Evolutionary conservation across 1,140 invertebrate species (phyloP).

Genomic region (Galleria mellonella): DNA sequence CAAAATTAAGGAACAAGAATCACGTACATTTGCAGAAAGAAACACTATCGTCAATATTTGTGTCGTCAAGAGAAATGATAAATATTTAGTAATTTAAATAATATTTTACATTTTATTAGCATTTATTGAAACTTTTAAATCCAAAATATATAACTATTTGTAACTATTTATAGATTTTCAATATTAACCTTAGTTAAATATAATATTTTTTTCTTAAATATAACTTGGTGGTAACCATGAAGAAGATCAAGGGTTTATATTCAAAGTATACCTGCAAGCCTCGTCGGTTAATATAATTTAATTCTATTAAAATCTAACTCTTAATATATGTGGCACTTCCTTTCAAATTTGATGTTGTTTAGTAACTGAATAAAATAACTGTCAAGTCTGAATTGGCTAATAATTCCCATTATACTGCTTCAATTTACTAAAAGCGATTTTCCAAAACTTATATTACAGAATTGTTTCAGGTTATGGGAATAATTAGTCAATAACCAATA

Average conservation of each 20-base stretch:
- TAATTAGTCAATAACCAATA: conserved; percentile 1
- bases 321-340: conserved; percentile 13
- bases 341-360: conserved; percentile 14
- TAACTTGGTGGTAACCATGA: background rate
- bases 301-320: conserved; percentile 11
- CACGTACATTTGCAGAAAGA: no score
- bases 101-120: no score
- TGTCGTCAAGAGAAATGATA: no score
- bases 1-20: no score
- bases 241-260: background rate
- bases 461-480: background rate
- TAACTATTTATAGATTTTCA: no score
- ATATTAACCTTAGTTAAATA: no score
- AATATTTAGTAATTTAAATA: no score
- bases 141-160: no score
- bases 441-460: background rate
- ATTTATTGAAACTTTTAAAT: no score
- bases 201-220: background rate
- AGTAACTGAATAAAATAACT: conserved; percentile 5
- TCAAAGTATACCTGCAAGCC: conserved; percentile 4
- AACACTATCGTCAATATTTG: no score
- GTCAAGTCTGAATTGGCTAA: background rate
- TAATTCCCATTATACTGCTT: background rate
- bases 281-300: conserved; percentile 4
- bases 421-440: background rate